phyloP scores from a whole-genome alignment of 64 coral and sea anemone species.

The Pocillopora verrucosa region DNA sequence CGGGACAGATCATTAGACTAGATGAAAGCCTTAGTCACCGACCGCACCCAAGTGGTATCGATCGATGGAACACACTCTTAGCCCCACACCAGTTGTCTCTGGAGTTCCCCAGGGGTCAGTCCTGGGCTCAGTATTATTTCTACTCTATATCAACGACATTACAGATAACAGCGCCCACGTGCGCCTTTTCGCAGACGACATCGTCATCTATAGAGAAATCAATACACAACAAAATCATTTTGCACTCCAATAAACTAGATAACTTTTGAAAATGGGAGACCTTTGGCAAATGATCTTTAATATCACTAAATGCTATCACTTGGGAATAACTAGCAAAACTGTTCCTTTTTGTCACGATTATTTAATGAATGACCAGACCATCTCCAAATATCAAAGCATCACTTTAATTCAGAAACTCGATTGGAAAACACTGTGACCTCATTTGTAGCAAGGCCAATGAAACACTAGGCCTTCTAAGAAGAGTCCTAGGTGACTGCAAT shows the following conservation, averaged over 20 bases:
- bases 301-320: not conserved
- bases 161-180: too few species aligned
- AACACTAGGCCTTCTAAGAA: constrained; percentile 17
- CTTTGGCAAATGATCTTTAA: not conserved
- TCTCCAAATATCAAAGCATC: not conserved
- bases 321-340: not conserved
- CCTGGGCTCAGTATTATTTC: too few species aligned
- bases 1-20: too few species aligned
- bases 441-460: constrained; percentile 40
- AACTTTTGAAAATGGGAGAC: constrained; percentile 21
- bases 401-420: not conserved
- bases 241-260: not conserved
- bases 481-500: not conserved
- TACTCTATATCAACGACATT: too few species aligned
- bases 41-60: too few species aligned
- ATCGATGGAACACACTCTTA: too few species aligned
- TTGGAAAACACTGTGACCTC: constrained; percentile 10
- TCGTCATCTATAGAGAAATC: too few species aligned
- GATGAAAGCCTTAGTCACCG: too few species aligned
- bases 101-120: too few species aligned
- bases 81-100: too few species aligned
- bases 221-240: too few species aligned
- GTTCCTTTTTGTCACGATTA: constrained; percentile 18
- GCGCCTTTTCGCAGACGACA: too few species aligned
- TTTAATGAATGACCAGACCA: constrained; percentile 5